These are phyloP conservation scores for Limanda limanda DNA, from an alignment of 2,113 vertebrate genomes.

Conservation along the genomic window DNA sequence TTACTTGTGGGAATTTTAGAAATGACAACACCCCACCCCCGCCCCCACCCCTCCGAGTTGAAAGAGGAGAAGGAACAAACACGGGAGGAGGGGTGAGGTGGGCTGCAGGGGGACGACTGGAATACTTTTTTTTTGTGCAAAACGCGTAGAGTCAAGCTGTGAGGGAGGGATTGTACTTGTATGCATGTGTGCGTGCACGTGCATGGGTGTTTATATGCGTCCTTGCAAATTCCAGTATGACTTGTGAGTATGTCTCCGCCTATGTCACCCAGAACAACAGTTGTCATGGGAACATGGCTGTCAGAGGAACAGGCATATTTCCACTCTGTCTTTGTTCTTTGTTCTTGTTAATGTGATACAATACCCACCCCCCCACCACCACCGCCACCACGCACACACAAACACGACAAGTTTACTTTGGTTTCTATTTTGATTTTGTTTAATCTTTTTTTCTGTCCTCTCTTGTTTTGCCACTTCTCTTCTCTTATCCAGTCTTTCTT, in stretches of 20 bases:
- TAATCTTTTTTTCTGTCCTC: background rate
- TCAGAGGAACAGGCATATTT: constrained; percentile 72
- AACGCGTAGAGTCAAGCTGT: constrained; percentile 47
- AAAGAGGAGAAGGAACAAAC: constrained; percentile 69
- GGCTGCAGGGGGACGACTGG: constrained; percentile 51
- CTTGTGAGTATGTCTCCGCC: constrained; percentile 52
- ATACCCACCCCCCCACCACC: background rate
- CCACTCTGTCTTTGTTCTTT: constrained; percentile 59
- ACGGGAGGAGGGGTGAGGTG: constrained; percentile 44
- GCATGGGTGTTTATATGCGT: constrained; percentile 48
- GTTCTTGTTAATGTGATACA: constrained; percentile 57
- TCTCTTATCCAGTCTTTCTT: background rate
- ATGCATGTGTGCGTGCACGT: constrained; percentile 29
- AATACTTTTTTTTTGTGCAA: constrained; percentile 47
- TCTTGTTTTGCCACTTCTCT: background rate
- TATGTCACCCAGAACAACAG: constrained; percentile 62
- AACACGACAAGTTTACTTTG: constrained; percentile 30
- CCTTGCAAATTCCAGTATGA: constrained; percentile 26
- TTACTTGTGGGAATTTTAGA: constrained; percentile 69
- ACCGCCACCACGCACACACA: background rate
- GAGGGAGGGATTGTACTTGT: constrained; percentile 23
- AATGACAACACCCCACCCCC: constrained; percentile 44
- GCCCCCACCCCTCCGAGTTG: constrained; percentile 40
- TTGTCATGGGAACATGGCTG: constrained; percentile 74
- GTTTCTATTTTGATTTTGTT: constrained; percentile 18